Conservation (phyloP, 2,113 vertebrate species). For the Spea bombifrons region DNA sequence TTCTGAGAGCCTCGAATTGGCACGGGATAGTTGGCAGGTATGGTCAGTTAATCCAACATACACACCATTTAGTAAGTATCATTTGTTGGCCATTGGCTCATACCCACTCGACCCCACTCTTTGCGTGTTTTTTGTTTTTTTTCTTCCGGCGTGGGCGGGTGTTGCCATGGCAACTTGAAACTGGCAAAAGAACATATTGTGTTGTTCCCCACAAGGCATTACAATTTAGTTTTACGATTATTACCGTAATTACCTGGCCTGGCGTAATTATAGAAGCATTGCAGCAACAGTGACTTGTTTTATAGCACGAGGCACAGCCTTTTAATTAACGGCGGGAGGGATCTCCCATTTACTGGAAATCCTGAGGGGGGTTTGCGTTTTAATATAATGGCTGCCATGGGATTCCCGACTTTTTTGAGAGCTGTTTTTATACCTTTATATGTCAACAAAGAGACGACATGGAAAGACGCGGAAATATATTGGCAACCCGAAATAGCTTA, state of each 20-base stretch:
- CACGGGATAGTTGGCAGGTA: no score
- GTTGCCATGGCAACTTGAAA: background rate
- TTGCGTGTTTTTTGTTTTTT: background rate
- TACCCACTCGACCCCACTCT: no score
- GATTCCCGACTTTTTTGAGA: no score
- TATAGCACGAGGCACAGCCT: background rate
- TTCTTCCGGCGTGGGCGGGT: slow-evolving; percentile 5
- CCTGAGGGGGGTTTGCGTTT: background rate
- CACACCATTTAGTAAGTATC: no score
- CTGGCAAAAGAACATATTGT: slow-evolving; percentile 7
- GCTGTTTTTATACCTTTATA: no score
- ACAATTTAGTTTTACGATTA: slow-evolving; percentile 1
- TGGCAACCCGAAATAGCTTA: no score
- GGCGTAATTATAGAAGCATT: slow-evolving; percentile 1
- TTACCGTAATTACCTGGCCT: slow-evolving; percentile 14
- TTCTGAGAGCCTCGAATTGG: no score
- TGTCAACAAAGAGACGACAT: no score
- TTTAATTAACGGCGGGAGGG: background rate
- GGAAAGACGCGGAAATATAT: no score
- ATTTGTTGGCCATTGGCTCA: no score
- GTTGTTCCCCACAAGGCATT: background rate
- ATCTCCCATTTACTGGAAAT: background rate
- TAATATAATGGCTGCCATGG: background rate
- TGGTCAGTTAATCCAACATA: no score
- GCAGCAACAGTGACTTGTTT: slow-evolving; percentile 11